A percentile compares a stretch with the other conserved stretches of the same genome.
phyloP scores from a whole-genome alignment of 2,888 invertebrate genomes.

The Boloria selene region DNA sequence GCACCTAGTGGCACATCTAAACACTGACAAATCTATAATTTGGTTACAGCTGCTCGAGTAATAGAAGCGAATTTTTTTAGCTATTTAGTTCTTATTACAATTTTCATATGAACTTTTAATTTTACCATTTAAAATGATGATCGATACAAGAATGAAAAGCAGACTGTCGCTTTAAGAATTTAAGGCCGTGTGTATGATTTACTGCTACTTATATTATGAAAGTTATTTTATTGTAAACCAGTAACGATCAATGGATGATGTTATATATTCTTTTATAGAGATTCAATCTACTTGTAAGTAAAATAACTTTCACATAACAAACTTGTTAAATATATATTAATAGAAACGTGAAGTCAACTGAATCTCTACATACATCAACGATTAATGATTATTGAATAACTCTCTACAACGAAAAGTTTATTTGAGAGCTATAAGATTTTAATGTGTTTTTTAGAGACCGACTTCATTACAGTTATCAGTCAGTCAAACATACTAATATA shows the following conservation, averaged over 20 bases:
- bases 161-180: slow-evolving; percentile 1
- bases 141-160: not conserved
- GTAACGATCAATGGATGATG: slow-evolving; percentile 3
- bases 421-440: slow-evolving; percentile 62
- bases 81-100: slow-evolving; percentile 3
- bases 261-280: slow-evolving; percentile 33
- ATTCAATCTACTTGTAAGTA: slow-evolving; percentile 27
- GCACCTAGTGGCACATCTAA: slow-evolving; percentile 55
- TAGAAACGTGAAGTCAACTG: slow-evolving; percentile 1
- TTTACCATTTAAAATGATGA: not conserved
- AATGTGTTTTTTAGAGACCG: slow-evolving; percentile 66
- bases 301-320: not conserved
- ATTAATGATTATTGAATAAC: slow-evolving; percentile 46
- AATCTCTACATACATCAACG: slow-evolving; percentile 50
- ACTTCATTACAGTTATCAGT: slow-evolving; percentile 34
- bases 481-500: slow-evolving; percentile 15
- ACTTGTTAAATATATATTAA: not conserved
- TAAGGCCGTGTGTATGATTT: slow-evolving; percentile 3
- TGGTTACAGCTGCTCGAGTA: slow-evolving; percentile 50
- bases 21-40: slow-evolving; percentile 49
- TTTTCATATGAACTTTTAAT: slow-evolving; percentile 12
- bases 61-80: slow-evolving; percentile 37
- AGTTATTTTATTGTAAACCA: not conserved
- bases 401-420: slow-evolving; percentile 64
- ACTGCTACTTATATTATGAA: not conserved